phyloP scores from a whole-genome alignment of 2,797 vertebrate species.

The Hippocampus kuda region DNA sequence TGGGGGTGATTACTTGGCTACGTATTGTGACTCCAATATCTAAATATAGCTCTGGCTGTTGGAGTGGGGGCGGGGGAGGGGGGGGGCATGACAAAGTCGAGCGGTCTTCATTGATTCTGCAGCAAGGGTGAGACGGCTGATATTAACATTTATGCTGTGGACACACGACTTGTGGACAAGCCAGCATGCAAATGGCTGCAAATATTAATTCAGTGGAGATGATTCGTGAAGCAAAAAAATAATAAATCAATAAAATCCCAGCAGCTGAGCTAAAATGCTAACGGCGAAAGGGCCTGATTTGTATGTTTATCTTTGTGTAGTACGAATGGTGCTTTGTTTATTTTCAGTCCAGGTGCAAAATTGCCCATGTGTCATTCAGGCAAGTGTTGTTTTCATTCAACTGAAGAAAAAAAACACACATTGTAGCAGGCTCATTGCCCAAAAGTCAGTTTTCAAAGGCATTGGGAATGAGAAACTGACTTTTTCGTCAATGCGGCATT shows the following conservation, averaged over 20 bases:
- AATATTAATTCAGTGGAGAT: background rate
- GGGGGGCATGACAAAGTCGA: conserved; percentile 32
- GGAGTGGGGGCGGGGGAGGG: conserved; percentile 11
- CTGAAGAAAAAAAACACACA: too few relatives aligned
- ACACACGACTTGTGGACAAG: background rate
- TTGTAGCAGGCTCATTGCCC: too few relatives aligned
- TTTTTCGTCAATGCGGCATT: too few relatives aligned
- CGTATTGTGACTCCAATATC: conserved; percentile 48
- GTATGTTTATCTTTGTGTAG: background rate
- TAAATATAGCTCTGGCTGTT: conserved; percentile 48
- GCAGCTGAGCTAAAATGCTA: background rate
- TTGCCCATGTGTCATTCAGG: too few relatives aligned
- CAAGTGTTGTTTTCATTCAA: too few relatives aligned
- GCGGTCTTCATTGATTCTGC: conserved; percentile 40
- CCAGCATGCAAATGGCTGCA: background rate
- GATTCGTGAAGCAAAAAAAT: background rate
- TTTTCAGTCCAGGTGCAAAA: too few relatives aligned
- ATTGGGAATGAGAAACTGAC: too few relatives aligned
- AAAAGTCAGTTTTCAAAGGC: too few relatives aligned
- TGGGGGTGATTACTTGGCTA: conserved; percentile 55
- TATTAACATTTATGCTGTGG: conserved; percentile 6
- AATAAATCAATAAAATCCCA: background rate
- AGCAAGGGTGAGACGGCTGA: conserved; percentile 15
- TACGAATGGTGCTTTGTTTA: background rate
- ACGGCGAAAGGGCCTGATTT: background rate